A percentile compares a stretch with the other conserved stretches of the same genome.
These are phyloP conservation scores for Tauraco hartlaubi DNA, from an alignment of 2,797 vertebrate genomes.

Conservation along the genomic window DNA sequence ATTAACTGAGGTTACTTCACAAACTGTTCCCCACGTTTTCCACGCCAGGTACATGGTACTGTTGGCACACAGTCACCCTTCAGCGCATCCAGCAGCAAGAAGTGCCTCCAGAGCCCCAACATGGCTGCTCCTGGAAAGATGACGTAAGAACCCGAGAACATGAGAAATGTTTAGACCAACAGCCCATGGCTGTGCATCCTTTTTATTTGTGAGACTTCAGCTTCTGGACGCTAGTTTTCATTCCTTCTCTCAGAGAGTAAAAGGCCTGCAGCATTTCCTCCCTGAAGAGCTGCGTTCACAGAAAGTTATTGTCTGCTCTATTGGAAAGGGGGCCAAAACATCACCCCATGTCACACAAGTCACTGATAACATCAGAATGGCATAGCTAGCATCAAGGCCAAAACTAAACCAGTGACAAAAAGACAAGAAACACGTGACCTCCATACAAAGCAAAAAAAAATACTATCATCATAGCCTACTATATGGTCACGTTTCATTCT, in stretches of 20 bases:
- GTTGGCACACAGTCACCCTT: not conserved
- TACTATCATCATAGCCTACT: not conserved
- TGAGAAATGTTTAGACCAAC: not conserved
- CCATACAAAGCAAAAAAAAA: not conserved
- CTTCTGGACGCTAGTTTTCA: not conserved
- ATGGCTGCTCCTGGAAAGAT: not conserved
- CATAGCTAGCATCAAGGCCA: not conserved
- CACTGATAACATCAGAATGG: not conserved
- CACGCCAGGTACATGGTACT: accelerated
- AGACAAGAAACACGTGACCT: not conserved
- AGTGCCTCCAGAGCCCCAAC: not conserved
- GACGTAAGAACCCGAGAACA: not conserved
- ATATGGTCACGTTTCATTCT: not conserved
- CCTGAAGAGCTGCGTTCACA: not conserved
- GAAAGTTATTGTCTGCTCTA: not conserved
- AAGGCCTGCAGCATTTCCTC: not conserved
- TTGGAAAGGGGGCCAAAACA: not conserved
- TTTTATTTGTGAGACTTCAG: not conserved
- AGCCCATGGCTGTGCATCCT: not conserved
- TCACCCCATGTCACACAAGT: not conserved
- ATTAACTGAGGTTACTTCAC: not conserved
- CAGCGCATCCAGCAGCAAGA: not conserved
- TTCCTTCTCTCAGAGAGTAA: not conserved
- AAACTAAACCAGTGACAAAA: not conserved
- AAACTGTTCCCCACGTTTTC: not conserved